Conservation (phyloP, 2,113 vertebrate species). For the Microtus richardsoni region DNA sequence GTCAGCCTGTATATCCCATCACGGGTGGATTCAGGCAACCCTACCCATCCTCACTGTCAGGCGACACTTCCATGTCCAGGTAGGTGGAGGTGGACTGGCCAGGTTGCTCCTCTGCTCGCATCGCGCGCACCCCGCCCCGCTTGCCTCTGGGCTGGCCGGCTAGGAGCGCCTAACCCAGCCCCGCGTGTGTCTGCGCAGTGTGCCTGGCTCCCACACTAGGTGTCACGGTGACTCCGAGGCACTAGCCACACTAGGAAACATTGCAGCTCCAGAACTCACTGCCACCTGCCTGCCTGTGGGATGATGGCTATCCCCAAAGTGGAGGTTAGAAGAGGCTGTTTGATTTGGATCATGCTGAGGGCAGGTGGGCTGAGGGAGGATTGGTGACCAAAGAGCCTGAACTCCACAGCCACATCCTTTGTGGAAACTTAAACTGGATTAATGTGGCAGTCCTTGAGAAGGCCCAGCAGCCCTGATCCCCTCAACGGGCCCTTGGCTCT, state of each 20-base stretch:
- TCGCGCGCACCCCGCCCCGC: constrained; percentile 80
- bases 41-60: constrained; percentile 90
- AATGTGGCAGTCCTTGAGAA: not conserved
- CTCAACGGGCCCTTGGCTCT: constrained; percentile 71
- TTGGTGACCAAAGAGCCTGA: not conserved
- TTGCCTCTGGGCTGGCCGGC: constrained; percentile 84
- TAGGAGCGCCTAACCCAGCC: constrained; percentile 79
- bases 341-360: not conserved
- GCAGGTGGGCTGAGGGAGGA: not conserved
- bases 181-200: constrained; percentile 81
- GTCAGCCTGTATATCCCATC: constrained; percentile 92
- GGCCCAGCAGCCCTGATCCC: not conserved
- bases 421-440: not conserved
- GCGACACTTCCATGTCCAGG: constrained; percentile 91
- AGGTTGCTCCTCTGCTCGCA: constrained; percentile 83
- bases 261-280: not conserved
- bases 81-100: constrained; percentile 87
- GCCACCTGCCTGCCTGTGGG: not conserved
- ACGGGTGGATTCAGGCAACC: constrained; percentile 91
- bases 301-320: not conserved
- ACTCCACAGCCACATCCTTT: not conserved
- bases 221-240: not conserved
- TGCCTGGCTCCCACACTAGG: constrained; percentile 87
- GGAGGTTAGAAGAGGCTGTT: not conserved
- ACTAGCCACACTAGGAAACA: not conserved